Evolutionary conservation across 2,797 vertebrate genomes (phyloP), one percentile per base, ranked within the genome.

Genomic region (Poeciliopsis turneri): DNA sequence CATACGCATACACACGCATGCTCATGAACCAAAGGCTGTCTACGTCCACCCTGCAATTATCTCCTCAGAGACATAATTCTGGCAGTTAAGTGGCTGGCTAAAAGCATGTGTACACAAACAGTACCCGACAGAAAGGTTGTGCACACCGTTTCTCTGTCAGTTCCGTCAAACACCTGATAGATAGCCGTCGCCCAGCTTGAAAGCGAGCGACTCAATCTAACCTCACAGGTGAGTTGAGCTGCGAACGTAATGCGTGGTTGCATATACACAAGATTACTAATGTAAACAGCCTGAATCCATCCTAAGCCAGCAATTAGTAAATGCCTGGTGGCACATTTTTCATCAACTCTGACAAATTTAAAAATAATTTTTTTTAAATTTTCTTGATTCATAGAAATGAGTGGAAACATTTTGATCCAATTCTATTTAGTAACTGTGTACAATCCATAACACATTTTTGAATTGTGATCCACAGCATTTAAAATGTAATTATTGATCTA

Each of bases 91-190:
- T 95, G 95, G 94, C 90, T 76, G 74, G 89, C 95, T 96, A 95
- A 96, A 96, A 96, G 95, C 95, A 92, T 95, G 94, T 94, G 94
- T 94, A 95, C 94, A 95, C 94, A 95, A 94, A 95, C 89, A 90
- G 90, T 82, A 86, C 72, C 72, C 49, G 81, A 91, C 91, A 93
- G 91, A 87, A 85, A 92, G 91, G 89, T 84, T 87, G 87, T 87
- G 90, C 85, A 78, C 76, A 86, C 78, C 64, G 64, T 94, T 94
- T 95, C 92, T 94, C 94, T 92, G 84, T 85, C 43, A 82, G 76
- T 89, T 88, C 88, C 87, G 93, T 95, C 92, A 84, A 89, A 89
- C 88, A 86, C 89, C 88, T 92, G 87, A 94, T 91, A 85, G 88
- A 90, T 78, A 51, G 83, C 81, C 81, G 83, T 84, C 77, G 13